A percentile compares a stretch with the other conserved stretches of the same genome.
phyloP scores from a whole-genome alignment of 2,888 invertebrate species.

The Gibbula magus region DNA sequence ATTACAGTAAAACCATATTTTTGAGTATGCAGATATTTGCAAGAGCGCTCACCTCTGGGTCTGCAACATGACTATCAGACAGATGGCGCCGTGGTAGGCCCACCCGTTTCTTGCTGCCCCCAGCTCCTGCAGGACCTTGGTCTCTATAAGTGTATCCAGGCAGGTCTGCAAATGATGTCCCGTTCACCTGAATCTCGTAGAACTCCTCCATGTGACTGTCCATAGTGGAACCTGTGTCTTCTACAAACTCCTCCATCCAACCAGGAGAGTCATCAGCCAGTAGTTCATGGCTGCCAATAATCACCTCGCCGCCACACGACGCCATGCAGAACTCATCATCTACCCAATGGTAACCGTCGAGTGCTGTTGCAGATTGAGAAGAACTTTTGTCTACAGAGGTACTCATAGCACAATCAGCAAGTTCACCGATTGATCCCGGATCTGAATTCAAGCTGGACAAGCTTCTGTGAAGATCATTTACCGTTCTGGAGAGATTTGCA shows the following conservation, averaged over 20 bases:
- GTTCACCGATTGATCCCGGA: constrained; percentile 40
- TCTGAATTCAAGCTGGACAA: constrained; percentile 65
- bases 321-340: constrained; percentile 68
- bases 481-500: constrained; percentile 65
- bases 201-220: constrained; percentile 6
- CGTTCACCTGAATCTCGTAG: constrained; percentile 29
- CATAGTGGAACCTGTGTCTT: constrained; percentile 23
- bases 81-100: background rate
- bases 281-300: constrained; percentile 58
- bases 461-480: constrained; percentile 64
- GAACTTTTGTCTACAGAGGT: background rate
- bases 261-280: constrained; percentile 56
- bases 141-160: background rate
- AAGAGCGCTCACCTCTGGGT: constrained; percentile 20
- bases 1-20: no score
- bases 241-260: constrained; percentile 58
- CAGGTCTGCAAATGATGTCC: constrained; percentile 5
- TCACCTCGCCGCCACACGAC: constrained; percentile 64
- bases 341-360: constrained; percentile 68
- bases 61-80: constrained; percentile 16
- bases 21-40: no score
- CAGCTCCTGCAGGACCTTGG: background rate
- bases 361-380: constrained; percentile 36
- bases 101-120: background rate
- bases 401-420: background rate